These are phyloP conservation scores for Muraenolepis orangiensis DNA, from an alignment of 2,797 vertebrate genomes.

Conservation along the genomic window DNA sequence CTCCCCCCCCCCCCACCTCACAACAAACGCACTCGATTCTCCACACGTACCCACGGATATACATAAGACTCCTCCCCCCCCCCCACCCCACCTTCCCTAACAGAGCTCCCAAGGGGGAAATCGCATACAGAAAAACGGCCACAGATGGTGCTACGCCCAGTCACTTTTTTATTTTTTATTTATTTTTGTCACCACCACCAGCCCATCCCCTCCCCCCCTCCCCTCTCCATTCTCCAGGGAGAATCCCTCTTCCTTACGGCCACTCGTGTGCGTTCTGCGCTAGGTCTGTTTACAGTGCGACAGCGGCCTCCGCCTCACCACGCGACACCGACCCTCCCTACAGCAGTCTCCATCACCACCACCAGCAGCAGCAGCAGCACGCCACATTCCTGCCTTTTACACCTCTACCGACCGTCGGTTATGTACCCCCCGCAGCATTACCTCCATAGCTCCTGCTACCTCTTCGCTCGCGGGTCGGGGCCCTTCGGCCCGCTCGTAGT, in stretches of 20 bases:
- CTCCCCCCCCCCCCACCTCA: constrained; percentile 11
- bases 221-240: constrained; percentile 33
- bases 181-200: constrained; percentile 24
- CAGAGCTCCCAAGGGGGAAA: constrained; percentile 54
- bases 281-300: constrained; percentile 55
- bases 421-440: constrained; percentile 42
- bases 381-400: constrained; percentile 47
- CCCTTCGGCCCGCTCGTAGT: constrained; percentile 26
- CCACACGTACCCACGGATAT: constrained; percentile 36
- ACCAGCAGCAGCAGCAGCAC: constrained; percentile 48
- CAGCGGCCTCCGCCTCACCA: constrained; percentile 11
- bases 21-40: constrained; percentile 27
- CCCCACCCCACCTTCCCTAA: constrained; percentile 34
- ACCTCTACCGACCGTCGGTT: constrained; percentile 18
- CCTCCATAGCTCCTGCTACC: constrained; percentile 57
- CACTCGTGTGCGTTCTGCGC: constrained; percentile 18
- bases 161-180: constrained; percentile 29
- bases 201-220: constrained; percentile 23
- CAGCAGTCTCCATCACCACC: constrained; percentile 27
- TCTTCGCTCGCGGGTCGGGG: constrained; percentile 42
- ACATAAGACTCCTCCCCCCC: constrained; percentile 7
- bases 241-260: constrained; percentile 13
- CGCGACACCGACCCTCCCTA: no score
- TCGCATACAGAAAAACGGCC: constrained; percentile 59
- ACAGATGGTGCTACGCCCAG: constrained; percentile 67